Base-by-base conservation (phyloP, 2,797 vertebrate genomes). In the Percopsis omiscomaycus region DNA sequence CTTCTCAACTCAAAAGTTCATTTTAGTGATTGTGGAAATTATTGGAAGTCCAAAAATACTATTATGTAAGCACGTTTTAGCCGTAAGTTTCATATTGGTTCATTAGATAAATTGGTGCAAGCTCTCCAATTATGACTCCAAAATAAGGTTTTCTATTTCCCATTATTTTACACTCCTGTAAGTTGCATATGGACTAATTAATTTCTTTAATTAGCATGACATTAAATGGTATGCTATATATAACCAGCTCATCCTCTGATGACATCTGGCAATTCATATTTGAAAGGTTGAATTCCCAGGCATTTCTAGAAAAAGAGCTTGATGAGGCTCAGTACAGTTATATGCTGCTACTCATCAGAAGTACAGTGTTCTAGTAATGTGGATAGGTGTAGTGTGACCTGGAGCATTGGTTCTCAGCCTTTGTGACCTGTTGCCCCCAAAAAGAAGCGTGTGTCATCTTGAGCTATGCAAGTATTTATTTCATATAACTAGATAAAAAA, bases 171-270 rank as follows among this genome's bases (percentile, higher is more conserved):
- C 75, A 81, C 75, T 67, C 69, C 77, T 82, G 74, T 72, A 78
- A 85, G 79, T 82, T 85, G 74, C 81, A 74, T 76, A 64, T 56
- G 27, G 75, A 68, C 68, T 86, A 86, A 89, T 91, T 87, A 84
- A 88, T 84, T 82, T 89, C 77, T 70, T 73, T 89, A 88, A 91
- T 91, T 88, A 89, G 82, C 87, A 80, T 83, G 84, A 83, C 83
- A 77, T 75, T 68, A 73, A 86, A 69, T 82, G 83, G 84, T 69
- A 22, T 83, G 83, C 86, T 83, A 80, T 78, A 78, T 82, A 78
- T 78, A 75, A 84, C 81, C 45, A 27, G 60, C 75, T 80, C 55
- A 62, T 46, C 75, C 79, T 52, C 60, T 77, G 76, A 84, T 78
- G 69, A 68, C 74, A 82, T 85, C 78, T 78, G 59, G 68, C 66